phyloP scores from a whole-genome alignment of 1,140 invertebrate genomes.

The Telenomus remus region DNA sequence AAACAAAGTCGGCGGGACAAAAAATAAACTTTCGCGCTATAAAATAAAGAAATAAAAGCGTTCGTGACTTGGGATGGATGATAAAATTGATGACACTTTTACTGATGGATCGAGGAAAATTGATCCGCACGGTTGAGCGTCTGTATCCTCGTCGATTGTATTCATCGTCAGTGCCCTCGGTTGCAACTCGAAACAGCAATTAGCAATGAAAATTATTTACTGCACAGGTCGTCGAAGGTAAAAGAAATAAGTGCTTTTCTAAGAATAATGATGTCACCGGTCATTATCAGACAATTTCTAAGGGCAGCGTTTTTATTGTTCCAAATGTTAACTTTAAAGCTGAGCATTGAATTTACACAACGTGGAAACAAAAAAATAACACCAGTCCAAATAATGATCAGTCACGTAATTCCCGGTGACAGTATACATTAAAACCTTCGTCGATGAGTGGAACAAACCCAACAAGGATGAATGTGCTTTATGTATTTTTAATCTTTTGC shows the following conservation, averaged over 20 bases:
- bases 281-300: constrained; percentile 46
- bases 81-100: constrained; percentile 23
- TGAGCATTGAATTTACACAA: constrained; percentile 31
- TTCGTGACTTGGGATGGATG: not conserved
- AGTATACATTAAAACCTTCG: constrained; percentile 23
- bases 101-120: not conserved
- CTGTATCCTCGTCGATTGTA: too few species aligned
- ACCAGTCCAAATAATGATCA: constrained; percentile 14
- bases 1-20: constrained; percentile 17
- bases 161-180: too few species aligned
- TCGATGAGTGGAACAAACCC: constrained; percentile 12
- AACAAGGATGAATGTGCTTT: constrained; percentile 19
- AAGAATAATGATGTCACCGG: constrained; percentile 44
- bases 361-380: constrained; percentile 46
- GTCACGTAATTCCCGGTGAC: constrained; percentile 38
- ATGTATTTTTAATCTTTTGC: constrained; percentile 27
- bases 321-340: constrained; percentile 39
- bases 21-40: constrained; percentile 43
- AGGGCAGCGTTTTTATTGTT: constrained; percentile 44
- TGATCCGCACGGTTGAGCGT: not conserved
- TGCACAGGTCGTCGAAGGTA: not conserved
- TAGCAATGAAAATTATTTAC: constrained; percentile 6
- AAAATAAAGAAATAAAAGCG: constrained; percentile 36
- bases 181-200: not conserved
- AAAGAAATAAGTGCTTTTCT: constrained; percentile 30